Conservation (phyloP, 2,888 invertebrate species). For the Sycophila texana region DNA sequence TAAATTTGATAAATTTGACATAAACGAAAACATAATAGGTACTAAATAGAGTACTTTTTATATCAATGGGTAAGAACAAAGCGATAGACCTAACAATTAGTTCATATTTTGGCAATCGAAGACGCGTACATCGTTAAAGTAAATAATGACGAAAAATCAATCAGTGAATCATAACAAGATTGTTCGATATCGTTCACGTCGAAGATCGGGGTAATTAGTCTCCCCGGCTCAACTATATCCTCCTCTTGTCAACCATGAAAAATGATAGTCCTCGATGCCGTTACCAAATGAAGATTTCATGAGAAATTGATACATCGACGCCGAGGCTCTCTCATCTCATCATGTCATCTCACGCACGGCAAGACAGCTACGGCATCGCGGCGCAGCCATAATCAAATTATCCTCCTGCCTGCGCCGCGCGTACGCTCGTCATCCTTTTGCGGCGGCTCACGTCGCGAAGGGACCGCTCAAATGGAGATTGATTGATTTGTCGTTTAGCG, state of each 20-base stretch:
- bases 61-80: too few species aligned
- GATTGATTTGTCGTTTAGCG: conserved; percentile 43
- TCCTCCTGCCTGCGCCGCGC: background rate
- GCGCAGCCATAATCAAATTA: conserved; percentile 46
- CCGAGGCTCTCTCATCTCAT: conserved; percentile 20
- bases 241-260: conserved; percentile 1
- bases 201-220: too few species aligned
- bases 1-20: too few species aligned
- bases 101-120: too few species aligned
- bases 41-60: too few species aligned
- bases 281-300: conserved; percentile 35
- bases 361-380: conserved; percentile 12
- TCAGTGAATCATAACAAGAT: background rate
- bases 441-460: conserved; percentile 30
- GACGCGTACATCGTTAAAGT: too few species aligned
- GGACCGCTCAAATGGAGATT: conserved; percentile 39
- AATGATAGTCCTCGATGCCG: background rate
- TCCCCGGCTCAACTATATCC: background rate
- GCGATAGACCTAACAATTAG: too few species aligned
- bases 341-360: conserved; percentile 30
- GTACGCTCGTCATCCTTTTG: background rate
- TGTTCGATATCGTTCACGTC: too few species aligned
- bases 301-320: conserved; percentile 41
- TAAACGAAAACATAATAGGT: too few species aligned
- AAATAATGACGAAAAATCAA: background rate